Percentiles rank a stretch among this genome's conserved stretches.
Evolutionary conservation across 2,797 vertebrate genomes (phyloP).

Genomic region (Brachymystax lenok): DNA sequence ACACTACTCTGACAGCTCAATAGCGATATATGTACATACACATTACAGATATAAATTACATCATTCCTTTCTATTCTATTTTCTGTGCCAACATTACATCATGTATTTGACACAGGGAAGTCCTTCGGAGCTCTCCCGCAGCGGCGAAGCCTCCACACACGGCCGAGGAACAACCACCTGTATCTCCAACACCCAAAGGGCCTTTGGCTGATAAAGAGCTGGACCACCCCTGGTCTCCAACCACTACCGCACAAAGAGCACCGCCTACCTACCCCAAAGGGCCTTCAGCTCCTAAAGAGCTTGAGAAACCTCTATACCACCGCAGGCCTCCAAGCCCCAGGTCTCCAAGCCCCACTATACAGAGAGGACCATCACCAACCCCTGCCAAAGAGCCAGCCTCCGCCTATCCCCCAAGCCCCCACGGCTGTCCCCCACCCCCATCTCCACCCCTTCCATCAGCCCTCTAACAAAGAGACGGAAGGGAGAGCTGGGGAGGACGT

Average conservation of each 20-base stretch:
- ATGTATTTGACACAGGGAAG: constrained; percentile 46
- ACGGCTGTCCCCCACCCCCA: constrained; percentile 40
- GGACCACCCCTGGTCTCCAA: constrained; percentile 1
- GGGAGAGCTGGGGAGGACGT: constrained; percentile 62
- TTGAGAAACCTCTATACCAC: constrained; percentile 6
- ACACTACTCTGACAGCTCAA: background rate
- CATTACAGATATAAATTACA: background rate
- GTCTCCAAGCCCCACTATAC: background rate
- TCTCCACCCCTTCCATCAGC: constrained; percentile 45
- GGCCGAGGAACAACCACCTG: constrained; percentile 38
- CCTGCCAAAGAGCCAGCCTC: constrained; percentile 25
- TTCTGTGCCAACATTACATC: constrained; percentile 23
- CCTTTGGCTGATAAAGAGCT: constrained; percentile 18
- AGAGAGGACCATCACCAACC: background rate
- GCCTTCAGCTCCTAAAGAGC: background rate
- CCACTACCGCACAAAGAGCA: background rate
- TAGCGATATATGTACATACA: background rate
- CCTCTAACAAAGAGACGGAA: constrained; percentile 64
- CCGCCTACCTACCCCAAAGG: background rate
- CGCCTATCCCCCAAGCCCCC: constrained; percentile 61
- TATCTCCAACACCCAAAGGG: constrained; percentile 25
- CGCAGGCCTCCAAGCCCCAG: background rate
- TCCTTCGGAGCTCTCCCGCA: constrained; percentile 31
- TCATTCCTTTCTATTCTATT: constrained; percentile 10
- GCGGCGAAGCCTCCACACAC: constrained; percentile 9